Percentiles rank a stretch among this genome's conserved stretches.
Conservation (phyloP, 1,140 invertebrate genomes). For the Meloidogyne chitwoodi region DNA sequence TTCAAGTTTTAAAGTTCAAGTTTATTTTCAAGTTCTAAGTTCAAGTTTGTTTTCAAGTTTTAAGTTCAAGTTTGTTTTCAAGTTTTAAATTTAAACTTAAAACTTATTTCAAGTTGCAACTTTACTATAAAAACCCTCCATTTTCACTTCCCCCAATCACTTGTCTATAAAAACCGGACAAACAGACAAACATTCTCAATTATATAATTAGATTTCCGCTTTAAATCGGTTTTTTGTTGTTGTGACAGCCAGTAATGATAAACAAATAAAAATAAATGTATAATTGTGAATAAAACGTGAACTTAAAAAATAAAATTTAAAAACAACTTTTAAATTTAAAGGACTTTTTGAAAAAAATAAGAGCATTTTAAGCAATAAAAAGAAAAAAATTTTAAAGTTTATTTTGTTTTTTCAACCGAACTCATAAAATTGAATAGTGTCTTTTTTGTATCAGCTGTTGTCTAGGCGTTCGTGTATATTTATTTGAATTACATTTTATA, state of each 20-base stretch:
- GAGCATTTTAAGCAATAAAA: neutral
- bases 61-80: too few species aligned
- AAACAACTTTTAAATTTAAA: neutral
- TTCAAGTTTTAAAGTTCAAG: too few species aligned
- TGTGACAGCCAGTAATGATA: neutral
- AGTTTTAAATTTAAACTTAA: too few species aligned
- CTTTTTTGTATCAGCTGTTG: neutral
- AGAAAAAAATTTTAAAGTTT: neutral
- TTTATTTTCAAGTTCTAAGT: too few species aligned
- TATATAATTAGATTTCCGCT: too few species aligned
- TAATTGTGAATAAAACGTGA: neutral
- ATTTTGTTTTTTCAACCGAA: neutral
- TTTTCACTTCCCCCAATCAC: too few species aligned
- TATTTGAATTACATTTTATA: neutral
- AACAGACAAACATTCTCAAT: too few species aligned
- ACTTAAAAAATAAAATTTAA: neutral
- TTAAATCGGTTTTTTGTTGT: neutral
- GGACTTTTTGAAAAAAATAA: too few species aligned
- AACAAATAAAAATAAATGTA: neutral
- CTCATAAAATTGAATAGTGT: neutral
- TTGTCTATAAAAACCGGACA: too few species aligned
- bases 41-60: too few species aligned
- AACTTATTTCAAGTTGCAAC: too few species aligned
- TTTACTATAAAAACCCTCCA: too few species aligned
- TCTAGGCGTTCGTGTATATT: neutral